These are phyloP conservation scores for Zoanthus sansibaricus DNA, from an alignment of 92 coral and sea anemone genomes.

Conservation along the genomic window DNA sequence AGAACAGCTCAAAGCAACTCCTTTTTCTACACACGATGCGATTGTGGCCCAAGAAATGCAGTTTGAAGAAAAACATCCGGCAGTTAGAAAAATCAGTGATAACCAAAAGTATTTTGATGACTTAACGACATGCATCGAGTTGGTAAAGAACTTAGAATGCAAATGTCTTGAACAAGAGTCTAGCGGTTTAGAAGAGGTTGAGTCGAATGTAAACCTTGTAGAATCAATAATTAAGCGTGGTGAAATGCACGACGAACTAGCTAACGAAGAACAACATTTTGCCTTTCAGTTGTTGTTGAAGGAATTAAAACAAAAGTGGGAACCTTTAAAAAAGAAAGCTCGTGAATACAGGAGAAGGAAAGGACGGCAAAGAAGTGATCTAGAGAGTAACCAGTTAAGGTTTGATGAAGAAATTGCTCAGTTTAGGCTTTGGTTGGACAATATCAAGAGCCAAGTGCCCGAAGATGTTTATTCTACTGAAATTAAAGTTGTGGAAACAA, in stretches of 20 bases:
- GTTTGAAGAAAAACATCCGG: slow-evolving; percentile 16
- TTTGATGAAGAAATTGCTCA: slow-evolving; percentile 63
- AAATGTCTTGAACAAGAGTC: slow-evolving; percentile 47
- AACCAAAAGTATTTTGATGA: slow-evolving; percentile 39
- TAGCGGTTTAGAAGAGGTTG: slow-evolving; percentile 58
- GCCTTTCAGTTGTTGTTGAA: slow-evolving; percentile 55
- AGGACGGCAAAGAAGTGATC: slow-evolving; percentile 67
- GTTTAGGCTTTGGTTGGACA: slow-evolving; percentile 53
- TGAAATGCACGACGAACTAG: slow-evolving; percentile 43
- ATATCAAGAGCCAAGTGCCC: slow-evolving; percentile 45
- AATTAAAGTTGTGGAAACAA: slow-evolving; percentile 51
- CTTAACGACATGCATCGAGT: slow-evolving; percentile 44
- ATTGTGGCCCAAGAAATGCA: neutral
- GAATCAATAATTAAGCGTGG: slow-evolving; percentile 66
- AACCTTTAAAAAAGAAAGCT: slow-evolving; percentile 54
- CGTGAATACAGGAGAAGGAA: slow-evolving; percentile 58
- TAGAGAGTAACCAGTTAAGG: slow-evolving; percentile 66
- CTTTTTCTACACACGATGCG: neutral
- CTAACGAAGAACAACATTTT: slow-evolving; percentile 48
- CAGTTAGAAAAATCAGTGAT: slow-evolving; percentile 18
- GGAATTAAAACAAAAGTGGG: slow-evolving; percentile 68
- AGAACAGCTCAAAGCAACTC: neutral
- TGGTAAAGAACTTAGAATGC: slow-evolving; percentile 46
- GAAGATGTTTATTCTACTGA: slow-evolving; percentile 41
- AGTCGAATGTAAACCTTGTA: slow-evolving; percentile 45